phyloP scores from a whole-genome alignment of 2,888 invertebrate genomes.

The Monochamus alternatus region DNA sequence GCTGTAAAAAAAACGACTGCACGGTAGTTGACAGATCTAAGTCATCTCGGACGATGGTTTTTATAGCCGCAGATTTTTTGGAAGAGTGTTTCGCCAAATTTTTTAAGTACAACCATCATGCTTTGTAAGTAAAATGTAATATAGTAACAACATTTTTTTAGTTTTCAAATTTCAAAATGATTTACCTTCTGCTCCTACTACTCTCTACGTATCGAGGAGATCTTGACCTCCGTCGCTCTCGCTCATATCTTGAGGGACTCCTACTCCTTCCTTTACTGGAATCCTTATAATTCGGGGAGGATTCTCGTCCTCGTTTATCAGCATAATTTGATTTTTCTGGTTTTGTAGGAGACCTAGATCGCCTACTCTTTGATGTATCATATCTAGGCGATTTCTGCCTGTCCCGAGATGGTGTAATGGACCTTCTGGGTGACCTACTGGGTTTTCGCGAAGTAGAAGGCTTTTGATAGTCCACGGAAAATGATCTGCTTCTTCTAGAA shows the following conservation, averaged over 20 bases:
- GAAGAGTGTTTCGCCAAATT: too few relatives aligned
- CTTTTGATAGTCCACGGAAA: neutral
- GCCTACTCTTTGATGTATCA: neutral
- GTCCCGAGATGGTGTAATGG: conserved; percentile 6
- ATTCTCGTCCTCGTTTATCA: conserved; percentile 20
- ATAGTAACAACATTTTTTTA: too few relatives aligned
- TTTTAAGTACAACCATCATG: too few relatives aligned
- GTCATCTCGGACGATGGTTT: too few relatives aligned
- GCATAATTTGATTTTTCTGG: conserved; percentile 3
- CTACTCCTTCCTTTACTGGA: conserved; percentile 29
- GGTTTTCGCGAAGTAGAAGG: conserved; percentile 7
- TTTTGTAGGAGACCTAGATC: conserved; percentile 11
- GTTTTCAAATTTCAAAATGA: too few relatives aligned
- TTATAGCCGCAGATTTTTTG: too few relatives aligned
- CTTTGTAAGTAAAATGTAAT: too few relatives aligned
- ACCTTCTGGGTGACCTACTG: neutral
- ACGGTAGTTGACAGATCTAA: too few relatives aligned
- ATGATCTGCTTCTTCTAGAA: conserved; percentile 27
- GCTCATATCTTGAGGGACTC: conserved; percentile 13
- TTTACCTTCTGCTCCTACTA: conserved; percentile 5
- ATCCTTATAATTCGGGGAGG: conserved; percentile 9
- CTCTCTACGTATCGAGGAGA: conserved; percentile 19
- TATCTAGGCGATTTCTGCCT: conserved; percentile 19
- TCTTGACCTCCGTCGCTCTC: conserved; percentile 21
- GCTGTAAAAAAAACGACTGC: too few relatives aligned